phyloP scores from a whole-genome alignment of 2,113 vertebrate species.

The Choloepus hoffmanni region DNA sequence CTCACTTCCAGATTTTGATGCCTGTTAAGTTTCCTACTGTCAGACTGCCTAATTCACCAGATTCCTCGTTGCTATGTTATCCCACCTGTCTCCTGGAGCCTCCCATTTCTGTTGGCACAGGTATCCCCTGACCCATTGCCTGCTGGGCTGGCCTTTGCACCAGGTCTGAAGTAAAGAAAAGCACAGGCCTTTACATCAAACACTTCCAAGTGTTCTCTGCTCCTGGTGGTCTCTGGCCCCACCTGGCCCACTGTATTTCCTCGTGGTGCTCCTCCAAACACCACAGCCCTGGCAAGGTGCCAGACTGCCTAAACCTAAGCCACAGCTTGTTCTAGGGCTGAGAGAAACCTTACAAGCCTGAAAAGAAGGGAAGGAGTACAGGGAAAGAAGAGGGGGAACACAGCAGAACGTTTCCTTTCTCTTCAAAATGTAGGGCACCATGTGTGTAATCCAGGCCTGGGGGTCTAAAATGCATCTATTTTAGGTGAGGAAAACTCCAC shows the following conservation, averaged over 20 bases:
- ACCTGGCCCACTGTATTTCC: not conserved
- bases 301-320: not conserved
- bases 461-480: not conserved
- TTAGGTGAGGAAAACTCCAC: not conserved
- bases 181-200: not conserved
- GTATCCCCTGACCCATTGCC: not conserved
- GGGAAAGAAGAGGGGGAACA: not conserved
- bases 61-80: not conserved
- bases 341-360: not conserved
- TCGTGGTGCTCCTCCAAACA: not conserved
- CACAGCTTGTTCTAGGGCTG: not conserved
- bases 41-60: not conserved
- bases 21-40: constrained; percentile 1
- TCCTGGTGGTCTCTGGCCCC: not conserved
- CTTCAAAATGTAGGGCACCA: not conserved
- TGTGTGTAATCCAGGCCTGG: not conserved
- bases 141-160: not conserved
- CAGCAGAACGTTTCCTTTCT: not conserved
- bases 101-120: not conserved
- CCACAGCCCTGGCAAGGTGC: not conserved
- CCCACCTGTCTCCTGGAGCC: not conserved
- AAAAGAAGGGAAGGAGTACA: not conserved
- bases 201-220: not conserved
- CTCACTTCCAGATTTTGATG: not conserved
- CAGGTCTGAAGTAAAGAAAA: not conserved